A percentile compares a stretch with the other conserved stretches of the same genome.
These are phyloP conservation scores for Falcunculus frontatus DNA, from an alignment of 2,113 vertebrate genomes.

Conservation along the genomic window DNA sequence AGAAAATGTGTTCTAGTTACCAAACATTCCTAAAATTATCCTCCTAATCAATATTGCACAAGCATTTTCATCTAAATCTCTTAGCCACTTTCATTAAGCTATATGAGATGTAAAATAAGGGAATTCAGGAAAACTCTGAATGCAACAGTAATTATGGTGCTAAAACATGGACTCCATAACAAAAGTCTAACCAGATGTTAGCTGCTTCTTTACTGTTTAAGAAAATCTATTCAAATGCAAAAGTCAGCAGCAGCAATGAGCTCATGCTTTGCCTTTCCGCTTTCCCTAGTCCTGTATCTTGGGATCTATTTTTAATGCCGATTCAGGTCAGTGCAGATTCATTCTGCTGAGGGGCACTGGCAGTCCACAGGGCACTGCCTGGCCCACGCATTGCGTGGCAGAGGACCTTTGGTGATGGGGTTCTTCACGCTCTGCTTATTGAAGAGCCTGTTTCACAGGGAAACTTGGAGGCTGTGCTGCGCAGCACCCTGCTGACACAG, in stretches of 20 bases:
- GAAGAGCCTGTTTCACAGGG: background rate
- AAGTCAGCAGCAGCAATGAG: background rate
- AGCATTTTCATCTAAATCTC: background rate
- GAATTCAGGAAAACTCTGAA: background rate
- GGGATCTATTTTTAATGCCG: background rate
- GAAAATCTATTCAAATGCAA: background rate
- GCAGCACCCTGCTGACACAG: fast-evolving
- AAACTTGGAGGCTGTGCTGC: background rate
- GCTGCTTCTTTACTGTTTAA: background rate
- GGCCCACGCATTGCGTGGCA: fast-evolving
- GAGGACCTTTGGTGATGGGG: background rate
- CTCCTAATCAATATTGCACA: background rate
- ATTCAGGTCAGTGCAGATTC: background rate
- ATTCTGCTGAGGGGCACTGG: background rate
- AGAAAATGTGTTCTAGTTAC: background rate
- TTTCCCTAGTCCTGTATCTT: background rate
- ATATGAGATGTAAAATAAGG: background rate
- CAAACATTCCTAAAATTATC: background rate
- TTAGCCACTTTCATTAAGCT: background rate
- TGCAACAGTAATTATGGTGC: background rate
- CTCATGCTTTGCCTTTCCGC: background rate
- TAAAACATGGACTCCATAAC: background rate
- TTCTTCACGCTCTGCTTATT: background rate
- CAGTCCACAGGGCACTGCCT: background rate
- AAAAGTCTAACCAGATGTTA: background rate